Evolutionary conservation across 1,140 invertebrate species (phyloP), one percentile per base, ranked within the genome.

Genomic region (Pristionchus pacificus): DNA sequence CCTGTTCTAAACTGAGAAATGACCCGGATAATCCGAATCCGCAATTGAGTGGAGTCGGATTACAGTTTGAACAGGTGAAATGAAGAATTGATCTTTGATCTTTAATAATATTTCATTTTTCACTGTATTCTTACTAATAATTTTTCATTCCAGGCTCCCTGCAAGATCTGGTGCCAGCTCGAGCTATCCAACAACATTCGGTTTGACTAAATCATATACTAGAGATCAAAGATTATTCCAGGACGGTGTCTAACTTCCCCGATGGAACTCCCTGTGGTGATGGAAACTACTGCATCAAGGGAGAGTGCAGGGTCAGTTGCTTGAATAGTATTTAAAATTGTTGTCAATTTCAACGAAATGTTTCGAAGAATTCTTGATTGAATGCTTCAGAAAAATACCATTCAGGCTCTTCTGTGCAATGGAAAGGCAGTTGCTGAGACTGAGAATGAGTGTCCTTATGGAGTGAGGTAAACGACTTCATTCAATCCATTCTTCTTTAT

Each of bases 181-280:
- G 28, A 49, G 2, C 27, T 30, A 57, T 67, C 71, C n/a, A 77
- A 78, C 25, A 77, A 76, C 62, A 77, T 77, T 10, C 65, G 76
- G n/a, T n/a, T n/a, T n/a, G n/a, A n/a, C n/a, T n/a, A n/a, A n/a
- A n/a, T n/a, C n/a, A n/a, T n/a, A n/a, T n/a, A n/a, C n/a, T n/a
- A n/a, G n/a, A n/a, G n/a, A n/a, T n/a, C n/a, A n/a, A n/a, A n/a
- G n/a, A n/a, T n/a, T n/a, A n/a, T n/a, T n/a, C n/a, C n/a, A n/a
- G n/a, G 61, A 77, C 76, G 19, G 70, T 77, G 1, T 49, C 65
- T 60, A 77, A 77, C 57, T 77, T 77, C 49, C 76, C 76, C 1
- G 76, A 77, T 67, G 76, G 76, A 58, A 74, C 74, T 14, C 76
- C 76, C 0, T 77, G 76, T 67, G 76, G 76, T 14, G 31, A 10